Conservation (phyloP, 2,888 invertebrate species). For the Pammene fasciana region DNA sequence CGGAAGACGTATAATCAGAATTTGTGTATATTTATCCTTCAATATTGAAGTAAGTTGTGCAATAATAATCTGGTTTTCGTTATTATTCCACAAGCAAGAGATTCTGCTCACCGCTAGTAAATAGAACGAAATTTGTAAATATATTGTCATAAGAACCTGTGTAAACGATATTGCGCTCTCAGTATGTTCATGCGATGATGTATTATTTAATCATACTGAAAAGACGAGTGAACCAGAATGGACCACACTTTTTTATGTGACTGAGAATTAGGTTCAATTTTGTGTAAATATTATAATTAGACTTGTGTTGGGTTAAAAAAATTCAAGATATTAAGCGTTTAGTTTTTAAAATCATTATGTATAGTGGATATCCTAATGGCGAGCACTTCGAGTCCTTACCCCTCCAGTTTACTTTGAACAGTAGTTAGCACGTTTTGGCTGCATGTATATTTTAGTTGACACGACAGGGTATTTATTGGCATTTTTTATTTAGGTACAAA, state of each 20-base stretch:
- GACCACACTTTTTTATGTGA: conserved; percentile 70
- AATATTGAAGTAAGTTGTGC: conserved; percentile 10
- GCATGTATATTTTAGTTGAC: conserved; percentile 55
- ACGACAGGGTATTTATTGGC: conserved; percentile 65
- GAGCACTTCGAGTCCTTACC: conserved; percentile 25
- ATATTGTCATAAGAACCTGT: conserved; percentile 43
- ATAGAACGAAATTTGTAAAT: conserved; percentile 44
- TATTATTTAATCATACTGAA: conserved; percentile 27
- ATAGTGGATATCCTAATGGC: conserved; percentile 34
- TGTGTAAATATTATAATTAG: conserved; percentile 72
- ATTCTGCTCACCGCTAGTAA: conserved; percentile 16
- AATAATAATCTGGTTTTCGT: conserved; percentile 13
- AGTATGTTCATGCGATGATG: conserved; percentile 42
- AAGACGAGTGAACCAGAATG: conserved; percentile 41
- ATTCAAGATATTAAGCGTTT: conserved; percentile 49
- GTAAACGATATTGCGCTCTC: conserved; percentile 49
- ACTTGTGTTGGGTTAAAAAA: conserved; percentile 56
- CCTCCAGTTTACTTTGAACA: conserved; percentile 2
- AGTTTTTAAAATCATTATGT: conserved; percentile 37
- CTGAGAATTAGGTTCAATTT: conserved; percentile 81
- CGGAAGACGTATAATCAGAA: background rate
- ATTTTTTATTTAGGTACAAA: conserved; percentile 49
- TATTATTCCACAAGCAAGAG: background rate
- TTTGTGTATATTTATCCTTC: background rate
- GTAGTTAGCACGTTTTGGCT: conserved; percentile 23